Evolutionary conservation across 2,888 invertebrate species (phyloP).

Genomic region (Drosophila ustulata): DNA sequence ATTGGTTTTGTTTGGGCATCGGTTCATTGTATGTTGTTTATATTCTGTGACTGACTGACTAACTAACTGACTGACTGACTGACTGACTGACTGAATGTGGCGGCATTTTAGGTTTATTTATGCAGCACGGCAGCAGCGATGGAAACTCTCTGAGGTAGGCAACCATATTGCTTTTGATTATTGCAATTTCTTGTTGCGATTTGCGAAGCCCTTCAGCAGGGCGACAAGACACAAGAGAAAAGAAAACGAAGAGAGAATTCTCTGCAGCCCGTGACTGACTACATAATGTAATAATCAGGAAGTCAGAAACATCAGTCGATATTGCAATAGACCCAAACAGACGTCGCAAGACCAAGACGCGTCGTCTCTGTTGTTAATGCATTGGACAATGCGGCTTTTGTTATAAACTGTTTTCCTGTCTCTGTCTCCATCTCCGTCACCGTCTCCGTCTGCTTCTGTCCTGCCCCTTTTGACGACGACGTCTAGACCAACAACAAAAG

Average conservation of each 20-base stretch:
- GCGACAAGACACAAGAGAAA: conserved; percentile 22
- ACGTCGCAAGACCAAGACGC: conserved; percentile 29
- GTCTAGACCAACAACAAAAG: conserved; percentile 70
- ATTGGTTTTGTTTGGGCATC: conserved; percentile 68
- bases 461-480: conserved; percentile 30
- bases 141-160: conserved; percentile 56
- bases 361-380: conserved; percentile 58
- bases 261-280: conserved; percentile 54
- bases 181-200: conserved; percentile 38
- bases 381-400: conserved; percentile 69
- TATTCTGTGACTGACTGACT: conserved; percentile 50
- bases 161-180: conserved; percentile 13
- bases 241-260: conserved; percentile 33
- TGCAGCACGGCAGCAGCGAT: conserved; percentile 54
- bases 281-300: conserved; percentile 70
- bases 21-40: conserved; percentile 61
- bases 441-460: too few species aligned
- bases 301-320: conserved; percentile 58
- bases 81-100: conserved; percentile 33
- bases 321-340: conserved; percentile 59
- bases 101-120: conserved; percentile 62
- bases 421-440: conserved; percentile 10
- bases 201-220: conserved; percentile 49
- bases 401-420: conserved; percentile 56
- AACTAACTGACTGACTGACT: conserved; percentile 40